Conservation (phyloP, 2,797 vertebrate species). For the Hozukius guyotensis region DNA sequence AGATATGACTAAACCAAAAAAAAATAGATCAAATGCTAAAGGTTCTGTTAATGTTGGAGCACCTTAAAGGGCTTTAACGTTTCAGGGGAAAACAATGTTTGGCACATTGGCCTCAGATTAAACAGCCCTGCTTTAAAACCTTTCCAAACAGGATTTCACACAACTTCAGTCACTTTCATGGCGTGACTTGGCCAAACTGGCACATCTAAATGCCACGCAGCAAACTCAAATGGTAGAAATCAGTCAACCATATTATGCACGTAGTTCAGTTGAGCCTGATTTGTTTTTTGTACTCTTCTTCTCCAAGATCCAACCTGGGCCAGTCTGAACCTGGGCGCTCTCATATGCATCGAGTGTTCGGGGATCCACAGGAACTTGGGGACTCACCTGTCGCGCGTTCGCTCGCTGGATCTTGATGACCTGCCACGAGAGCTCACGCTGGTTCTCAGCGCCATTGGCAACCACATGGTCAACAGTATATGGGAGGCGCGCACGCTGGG, state of each 20-base stretch:
- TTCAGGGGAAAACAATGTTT: conserved; percentile 8
- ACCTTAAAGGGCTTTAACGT: background rate
- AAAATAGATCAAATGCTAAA: conserved; percentile 7
- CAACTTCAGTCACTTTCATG: conserved; percentile 1
- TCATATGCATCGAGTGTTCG: conserved; percentile 95
- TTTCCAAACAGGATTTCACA: conserved; percentile 6
- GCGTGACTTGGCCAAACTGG: background rate
- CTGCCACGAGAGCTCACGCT: conserved; percentile 91
- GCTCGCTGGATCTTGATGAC: conserved; percentile 92
- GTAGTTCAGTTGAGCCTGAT: background rate
- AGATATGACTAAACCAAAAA: background rate
- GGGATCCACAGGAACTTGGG: conserved; percentile 95
- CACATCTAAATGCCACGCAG: background rate
- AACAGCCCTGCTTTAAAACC: conserved; percentile 1
- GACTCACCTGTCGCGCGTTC: conserved; percentile 92
- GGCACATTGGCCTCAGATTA: conserved; percentile 6
- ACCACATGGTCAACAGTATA: conserved; percentile 90
- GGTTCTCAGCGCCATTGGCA: conserved; percentile 92
- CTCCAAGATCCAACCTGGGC: conserved; percentile 92
- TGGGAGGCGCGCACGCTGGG: conserved; percentile 91
- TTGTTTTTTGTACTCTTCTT: background rate
- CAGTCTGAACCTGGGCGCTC: conserved; percentile 92
- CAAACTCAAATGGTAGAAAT: background rate
- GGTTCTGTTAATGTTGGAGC: background rate
- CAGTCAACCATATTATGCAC: background rate